Base-by-base conservation (phyloP, 2,797 vertebrate genomes). In the Gymnoscopelus braueri region DNA sequence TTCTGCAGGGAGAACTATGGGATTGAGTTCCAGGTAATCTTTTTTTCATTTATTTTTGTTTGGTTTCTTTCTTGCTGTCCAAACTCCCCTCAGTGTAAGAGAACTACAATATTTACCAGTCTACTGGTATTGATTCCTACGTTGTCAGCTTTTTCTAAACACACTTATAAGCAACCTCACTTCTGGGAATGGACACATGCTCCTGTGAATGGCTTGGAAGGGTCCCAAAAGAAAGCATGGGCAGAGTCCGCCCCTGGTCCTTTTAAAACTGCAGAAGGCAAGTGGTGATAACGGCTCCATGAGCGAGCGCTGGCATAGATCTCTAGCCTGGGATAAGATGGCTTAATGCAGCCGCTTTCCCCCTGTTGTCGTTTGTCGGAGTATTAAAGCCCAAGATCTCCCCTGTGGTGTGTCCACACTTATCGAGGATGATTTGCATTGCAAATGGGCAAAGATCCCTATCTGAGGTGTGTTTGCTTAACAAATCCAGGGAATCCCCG, bases 1-100 rank as follows among this genome's bases (percentile, higher is more conserved):
- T 99, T 99, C 95, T 99, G 97, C 94, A 94, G 98, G 88, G 98
- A 99, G 93, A 99, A 98, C 89, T 99, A 99, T 84, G 97, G 97
- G 61, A 93, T 99, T 88, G 98, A 99, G 92, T 99, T 99, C 90
- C 98, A 99, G 97, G 98, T 99, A 93, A 91, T 11, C 19, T 10
- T 24, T 56, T 56, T 26, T 10, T 23, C 11, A 3, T n/a, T 7
- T 58, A 48, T 4, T 5, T 12, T 19, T 67, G 8, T 24, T 4
- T 10, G 8, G 11, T 3, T 26, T 49, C 11, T 12, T 39, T 26
- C 64, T 13, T 39, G 4, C 54, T 32, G 69, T 51, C 5, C 2
- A 19, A 44, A 6, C 12, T 39, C 23, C 9, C 32, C 3, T 47
- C 54, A 3, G 7, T 55, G 57, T 9, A 10, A 44, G 39, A 44